phyloP scores from a whole-genome alignment of 2,113 vertebrate species.

The Todiramphus saurophagus region DNA sequence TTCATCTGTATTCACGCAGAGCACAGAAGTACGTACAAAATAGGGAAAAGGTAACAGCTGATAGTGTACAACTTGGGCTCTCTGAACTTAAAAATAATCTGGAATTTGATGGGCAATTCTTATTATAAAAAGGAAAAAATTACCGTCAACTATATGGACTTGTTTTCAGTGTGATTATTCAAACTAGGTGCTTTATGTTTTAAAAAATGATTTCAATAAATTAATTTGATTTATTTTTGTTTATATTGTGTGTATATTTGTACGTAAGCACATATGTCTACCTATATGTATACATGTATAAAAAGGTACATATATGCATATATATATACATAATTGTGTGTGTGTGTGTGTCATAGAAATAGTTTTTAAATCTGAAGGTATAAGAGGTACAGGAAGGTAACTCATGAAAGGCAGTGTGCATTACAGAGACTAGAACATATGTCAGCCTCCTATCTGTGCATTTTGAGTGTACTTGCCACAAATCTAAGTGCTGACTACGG shows the following conservation, averaged over 20 bases:
- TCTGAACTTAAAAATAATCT: constrained; percentile 37
- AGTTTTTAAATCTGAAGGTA: not conserved
- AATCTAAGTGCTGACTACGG: not conserved
- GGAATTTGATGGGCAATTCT: constrained; percentile 35
- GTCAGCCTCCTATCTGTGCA: not conserved
- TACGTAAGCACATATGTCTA: not conserved
- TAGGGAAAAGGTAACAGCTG: not conserved
- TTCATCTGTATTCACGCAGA: not conserved
- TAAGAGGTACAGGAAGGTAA: not conserved
- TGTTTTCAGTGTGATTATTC: not conserved
- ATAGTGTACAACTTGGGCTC: not conserved
- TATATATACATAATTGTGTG: not conserved
- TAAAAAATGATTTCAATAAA: constrained; percentile 14
- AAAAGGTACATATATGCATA: not conserved
- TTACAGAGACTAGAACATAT: not conserved
- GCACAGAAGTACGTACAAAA: not conserved
- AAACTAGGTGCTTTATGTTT: constrained; percentile 6
- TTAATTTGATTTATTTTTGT: not conserved
- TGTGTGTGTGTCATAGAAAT: not conserved
- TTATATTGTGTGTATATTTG: not conserved
- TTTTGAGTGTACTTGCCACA: not conserved
- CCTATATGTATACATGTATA: not conserved
- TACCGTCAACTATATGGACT: not conserved
- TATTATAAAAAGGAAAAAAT: not conserved
- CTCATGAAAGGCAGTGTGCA: not conserved